These are phyloP conservation scores for Odontophorus gujanensis DNA, from an alignment of 2,113 vertebrate genomes.

Conservation along the genomic window DNA sequence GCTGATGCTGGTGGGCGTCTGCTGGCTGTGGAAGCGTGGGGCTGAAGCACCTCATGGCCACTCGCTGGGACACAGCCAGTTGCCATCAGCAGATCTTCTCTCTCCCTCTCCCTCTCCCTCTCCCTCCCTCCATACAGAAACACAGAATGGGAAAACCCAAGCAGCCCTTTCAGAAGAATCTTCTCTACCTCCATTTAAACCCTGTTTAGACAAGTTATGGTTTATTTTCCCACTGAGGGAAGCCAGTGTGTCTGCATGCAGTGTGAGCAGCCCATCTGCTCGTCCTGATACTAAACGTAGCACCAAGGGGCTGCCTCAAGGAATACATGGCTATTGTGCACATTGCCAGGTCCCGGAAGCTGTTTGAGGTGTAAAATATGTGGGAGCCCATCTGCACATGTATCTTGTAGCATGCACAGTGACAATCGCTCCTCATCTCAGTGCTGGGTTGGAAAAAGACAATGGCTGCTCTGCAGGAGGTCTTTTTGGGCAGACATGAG, in stretches of 20 bases:
- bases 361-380: neutral
- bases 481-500: rapidly evolving
- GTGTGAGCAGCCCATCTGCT: slow-evolving; percentile 20
- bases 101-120: neutral
- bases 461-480: too few species aligned
- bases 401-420: neutral
- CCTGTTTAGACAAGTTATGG: neutral
- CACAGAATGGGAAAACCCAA: neutral
- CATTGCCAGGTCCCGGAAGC: neutral
- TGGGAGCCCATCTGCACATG: neutral
- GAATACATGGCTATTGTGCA: neutral
- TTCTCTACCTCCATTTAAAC: neutral
- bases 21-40: neutral
- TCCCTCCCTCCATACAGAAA: too few species aligned
- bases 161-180: neutral
- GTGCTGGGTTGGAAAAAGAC: neutral
- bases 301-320: neutral
- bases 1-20: neutral
- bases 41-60: rapidly evolving
- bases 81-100: neutral
- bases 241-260: neutral
- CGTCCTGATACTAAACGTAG: neutral
- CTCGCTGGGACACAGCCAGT: rapidly evolving
- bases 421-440: neutral
- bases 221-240: neutral